Percentiles rank a stretch among this genome's conserved stretches.
Conservation (phyloP, 2,888 invertebrate species). For the Nephrocerus scutellatus region DNA sequence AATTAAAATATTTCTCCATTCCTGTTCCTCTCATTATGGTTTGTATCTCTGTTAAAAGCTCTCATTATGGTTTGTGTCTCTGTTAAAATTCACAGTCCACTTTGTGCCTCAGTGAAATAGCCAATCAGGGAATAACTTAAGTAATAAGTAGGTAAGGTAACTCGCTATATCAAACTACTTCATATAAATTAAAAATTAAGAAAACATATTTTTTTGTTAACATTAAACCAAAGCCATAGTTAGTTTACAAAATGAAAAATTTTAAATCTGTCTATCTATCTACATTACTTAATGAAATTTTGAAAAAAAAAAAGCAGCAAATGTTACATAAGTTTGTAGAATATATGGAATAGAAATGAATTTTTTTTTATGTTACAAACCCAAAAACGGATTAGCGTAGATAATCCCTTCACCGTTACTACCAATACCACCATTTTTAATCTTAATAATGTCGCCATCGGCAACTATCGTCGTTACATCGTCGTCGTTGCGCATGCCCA, state of each 20-base stretch:
- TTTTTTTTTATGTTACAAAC: slow-evolving; percentile 45
- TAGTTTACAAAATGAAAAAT: slow-evolving; percentile 20
- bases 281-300: background rate
- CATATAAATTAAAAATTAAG: too few species aligned
- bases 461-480: slow-evolving; percentile 40
- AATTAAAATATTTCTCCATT: too few species aligned
- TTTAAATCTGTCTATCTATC: slow-evolving; percentile 7
- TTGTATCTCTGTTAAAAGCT: too few species aligned
- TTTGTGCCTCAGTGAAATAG: too few species aligned
- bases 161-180: too few species aligned
- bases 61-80: too few species aligned
- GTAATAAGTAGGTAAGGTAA: too few species aligned
- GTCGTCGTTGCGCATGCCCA: slow-evolving; percentile 41
- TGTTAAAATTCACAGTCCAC: too few species aligned
- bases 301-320: slow-evolving; percentile 3
- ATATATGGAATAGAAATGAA: slow-evolving; percentile 13
- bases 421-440: slow-evolving; percentile 31
- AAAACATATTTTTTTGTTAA: slow-evolving; percentile 4
- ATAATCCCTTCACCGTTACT: slow-evolving; percentile 43
- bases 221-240: slow-evolving; percentile 9
- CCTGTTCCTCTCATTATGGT: too few species aligned
- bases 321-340: slow-evolving; percentile 11
- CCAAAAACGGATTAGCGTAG: slow-evolving; percentile 48
- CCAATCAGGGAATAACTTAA: too few species aligned
- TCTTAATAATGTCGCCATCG: slow-evolving; percentile 32